phyloP scores from a whole-genome alignment of 2,113 vertebrate genomes.

The Pterocles gutturalis region DNA sequence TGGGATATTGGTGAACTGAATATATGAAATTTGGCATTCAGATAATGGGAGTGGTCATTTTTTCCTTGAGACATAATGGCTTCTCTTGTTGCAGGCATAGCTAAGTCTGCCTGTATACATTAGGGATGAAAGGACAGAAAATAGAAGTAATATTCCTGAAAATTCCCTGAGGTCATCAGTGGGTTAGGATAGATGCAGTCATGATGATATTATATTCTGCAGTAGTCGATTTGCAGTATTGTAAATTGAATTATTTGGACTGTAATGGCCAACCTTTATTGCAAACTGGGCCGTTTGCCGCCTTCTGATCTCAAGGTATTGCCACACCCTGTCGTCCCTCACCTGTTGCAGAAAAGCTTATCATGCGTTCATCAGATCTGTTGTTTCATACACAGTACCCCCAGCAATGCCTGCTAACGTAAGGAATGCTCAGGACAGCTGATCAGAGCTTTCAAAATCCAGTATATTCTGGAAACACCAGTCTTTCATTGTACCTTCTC shows the following conservation, averaged over 20 bases:
- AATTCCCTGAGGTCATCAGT: constrained; percentile 56
- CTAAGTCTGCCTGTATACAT: constrained; percentile 28
- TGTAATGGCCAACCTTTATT: background rate
- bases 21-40: constrained; percentile 39
- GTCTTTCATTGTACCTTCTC: background rate
- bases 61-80: background rate
- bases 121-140: constrained; percentile 36
- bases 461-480: background rate
- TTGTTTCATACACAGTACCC: accelerated
- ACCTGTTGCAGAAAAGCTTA: background rate
- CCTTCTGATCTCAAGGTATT: background rate
- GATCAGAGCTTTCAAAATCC: background rate
- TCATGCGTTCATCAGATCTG: accelerated
- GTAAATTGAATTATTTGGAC: constrained; percentile 33
- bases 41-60: constrained; percentile 26
- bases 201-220: constrained; percentile 40
- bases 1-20: background rate
- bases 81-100: constrained; percentile 5
- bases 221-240: constrained; percentile 34
- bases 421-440: background rate
- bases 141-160: constrained; percentile 51
- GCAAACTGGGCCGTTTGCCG: background rate
- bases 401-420: background rate
- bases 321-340: background rate
- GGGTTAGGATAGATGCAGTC: background rate